Evolutionary conservation across 2,888 invertebrate species (phyloP).

Genomic region (Sepiola atlantica): DNA sequence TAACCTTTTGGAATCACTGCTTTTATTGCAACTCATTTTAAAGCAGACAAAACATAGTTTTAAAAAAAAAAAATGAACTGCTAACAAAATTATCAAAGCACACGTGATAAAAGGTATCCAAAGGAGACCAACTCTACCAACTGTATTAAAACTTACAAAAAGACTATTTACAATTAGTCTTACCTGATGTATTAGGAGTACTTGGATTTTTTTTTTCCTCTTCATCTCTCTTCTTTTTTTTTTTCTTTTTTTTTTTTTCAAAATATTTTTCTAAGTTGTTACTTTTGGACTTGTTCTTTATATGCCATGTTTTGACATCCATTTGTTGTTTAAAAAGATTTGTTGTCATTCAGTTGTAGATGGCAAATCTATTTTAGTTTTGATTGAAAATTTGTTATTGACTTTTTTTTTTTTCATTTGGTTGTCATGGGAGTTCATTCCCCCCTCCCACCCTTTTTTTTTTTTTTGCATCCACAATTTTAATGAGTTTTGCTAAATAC

Average conservation of each 20-base stretch:
- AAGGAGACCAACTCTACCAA: constrained; percentile 13
- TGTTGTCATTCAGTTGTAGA: constrained; percentile 32
- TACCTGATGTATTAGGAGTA: not conserved
- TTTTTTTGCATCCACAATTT: constrained; percentile 1
- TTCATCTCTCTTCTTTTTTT: too few species aligned
- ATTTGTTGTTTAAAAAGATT: constrained; percentile 10
- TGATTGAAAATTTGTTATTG: constrained; percentile 32
- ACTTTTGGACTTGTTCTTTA: constrained; percentile 12
- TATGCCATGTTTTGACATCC: constrained; percentile 20
- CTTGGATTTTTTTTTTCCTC: not conserved
- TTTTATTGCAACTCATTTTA: not conserved
- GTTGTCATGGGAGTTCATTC: constrained; percentile 32
- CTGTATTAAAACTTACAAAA: constrained; percentile 4
- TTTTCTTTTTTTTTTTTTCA: not conserved
- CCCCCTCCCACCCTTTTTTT: not conserved
- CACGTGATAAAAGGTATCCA: constrained; percentile 24
- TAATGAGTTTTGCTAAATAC: not conserved
- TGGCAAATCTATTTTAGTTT: constrained; percentile 32
- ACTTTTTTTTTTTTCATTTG: constrained; percentile 4
- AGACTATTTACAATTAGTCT: not conserved
- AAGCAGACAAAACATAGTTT: not conserved
- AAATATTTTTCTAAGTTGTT: not conserved
- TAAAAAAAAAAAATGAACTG: not conserved
- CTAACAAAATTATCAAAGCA: not conserved
- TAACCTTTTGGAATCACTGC: not conserved